A percentile compares a stretch with the other conserved stretches of the same genome.
These are phyloP conservation scores for Carcina quercana DNA, from an alignment of 2,888 invertebrate genomes.

Conservation along the genomic window DNA sequence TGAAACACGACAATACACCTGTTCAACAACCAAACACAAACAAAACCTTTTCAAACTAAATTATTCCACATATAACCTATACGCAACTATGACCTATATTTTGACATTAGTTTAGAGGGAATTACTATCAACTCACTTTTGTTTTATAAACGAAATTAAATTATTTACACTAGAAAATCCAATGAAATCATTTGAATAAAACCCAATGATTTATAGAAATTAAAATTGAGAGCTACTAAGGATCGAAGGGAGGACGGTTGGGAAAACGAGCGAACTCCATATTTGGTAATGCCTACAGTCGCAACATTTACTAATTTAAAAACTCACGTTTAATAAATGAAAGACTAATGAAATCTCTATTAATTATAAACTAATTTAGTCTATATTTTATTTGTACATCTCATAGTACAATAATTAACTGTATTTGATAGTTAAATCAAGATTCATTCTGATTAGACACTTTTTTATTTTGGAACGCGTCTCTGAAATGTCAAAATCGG, in stretches of 20 bases:
- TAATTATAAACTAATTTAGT: constrained; percentile 6
- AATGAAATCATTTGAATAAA: constrained; percentile 68
- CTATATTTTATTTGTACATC: constrained; percentile 10
- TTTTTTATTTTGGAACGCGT: constrained; percentile 45
- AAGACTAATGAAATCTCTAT: constrained; percentile 11
- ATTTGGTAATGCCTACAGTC: constrained; percentile 78
- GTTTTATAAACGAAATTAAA: constrained; percentile 46
- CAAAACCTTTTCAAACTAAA: constrained; percentile 39
- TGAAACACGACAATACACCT: constrained; percentile 61
- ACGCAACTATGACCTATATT: constrained; percentile 65
- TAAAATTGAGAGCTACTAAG: constrained; percentile 70
- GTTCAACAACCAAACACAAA: constrained; percentile 49
- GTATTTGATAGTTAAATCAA: constrained; percentile 13
- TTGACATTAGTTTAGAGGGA: constrained; percentile 51
- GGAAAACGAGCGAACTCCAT: constrained; percentile 80
- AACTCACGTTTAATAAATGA: constrained; percentile 26
- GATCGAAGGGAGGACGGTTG: constrained; percentile 74
- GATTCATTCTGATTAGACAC: constrained; percentile 22
- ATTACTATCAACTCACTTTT: constrained; percentile 58
- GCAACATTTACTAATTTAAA: constrained; percentile 49
- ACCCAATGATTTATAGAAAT: constrained; percentile 51
- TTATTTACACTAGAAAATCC: constrained; percentile 57
- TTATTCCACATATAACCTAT: constrained; percentile 66
- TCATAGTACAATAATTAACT: constrained; percentile 6
- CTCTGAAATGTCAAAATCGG: constrained; percentile 26